Evolutionary conservation across 2,888 invertebrate species (phyloP).

Genomic region (Trissoscelio sp.): DNA sequence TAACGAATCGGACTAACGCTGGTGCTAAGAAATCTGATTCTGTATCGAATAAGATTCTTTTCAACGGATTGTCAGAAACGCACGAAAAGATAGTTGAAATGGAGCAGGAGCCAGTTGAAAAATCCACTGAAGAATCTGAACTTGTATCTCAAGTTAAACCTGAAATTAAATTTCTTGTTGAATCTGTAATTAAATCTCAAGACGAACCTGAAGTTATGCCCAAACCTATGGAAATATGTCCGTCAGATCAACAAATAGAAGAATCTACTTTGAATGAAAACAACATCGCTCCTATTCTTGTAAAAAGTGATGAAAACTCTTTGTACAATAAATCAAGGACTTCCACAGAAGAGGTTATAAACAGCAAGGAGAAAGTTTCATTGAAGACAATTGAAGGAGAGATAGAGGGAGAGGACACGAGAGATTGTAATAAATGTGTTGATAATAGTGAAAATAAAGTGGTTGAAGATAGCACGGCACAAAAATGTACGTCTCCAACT

Average conservation of each 20-base stretch:
- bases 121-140: neutral
- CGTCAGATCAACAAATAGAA: neutral
- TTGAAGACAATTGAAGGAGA: neutral
- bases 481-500: neutral
- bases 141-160: neutral
- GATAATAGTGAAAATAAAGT: neutral
- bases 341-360: no score
- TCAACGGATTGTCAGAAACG: neutral
- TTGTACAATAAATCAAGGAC: slow-evolving; percentile 33
- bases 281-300: neutral
- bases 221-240: neutral
- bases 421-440: neutral
- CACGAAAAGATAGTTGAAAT: neutral
- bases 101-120: neutral
- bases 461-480: neutral
- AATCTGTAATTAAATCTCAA: neutral
- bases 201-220: neutral
- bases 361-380: no score
- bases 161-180: neutral
- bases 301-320: neutral
- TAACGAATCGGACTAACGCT: neutral
- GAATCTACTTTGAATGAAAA: neutral
- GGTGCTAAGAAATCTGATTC: no score
- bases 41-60: neutral
- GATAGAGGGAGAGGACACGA: neutral